A percentile compares a stretch with the other conserved stretches of the same genome.
These are phyloP conservation scores for Philopedon plagiatum DNA, from an alignment of 2,888 invertebrate genomes.

Conservation along the genomic window DNA sequence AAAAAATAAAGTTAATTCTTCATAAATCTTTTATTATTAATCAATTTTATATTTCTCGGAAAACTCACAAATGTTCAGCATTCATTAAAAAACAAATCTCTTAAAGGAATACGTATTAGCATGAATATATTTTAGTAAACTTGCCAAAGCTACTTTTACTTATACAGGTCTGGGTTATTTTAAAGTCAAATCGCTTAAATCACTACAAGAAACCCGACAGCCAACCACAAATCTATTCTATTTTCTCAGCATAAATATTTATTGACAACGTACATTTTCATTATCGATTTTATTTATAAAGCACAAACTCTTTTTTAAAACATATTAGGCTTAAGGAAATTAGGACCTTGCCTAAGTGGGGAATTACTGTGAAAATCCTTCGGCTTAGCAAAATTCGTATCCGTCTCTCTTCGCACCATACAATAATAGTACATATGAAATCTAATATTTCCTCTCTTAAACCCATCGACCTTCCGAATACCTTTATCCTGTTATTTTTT, in stretches of 20 bases:
- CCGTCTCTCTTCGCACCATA: too few relatives aligned
- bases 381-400: too few relatives aligned
- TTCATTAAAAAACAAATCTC: constrained; percentile 15
- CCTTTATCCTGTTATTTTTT: too few relatives aligned
- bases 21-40: neutral
- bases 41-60: neutral
- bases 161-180: constrained; percentile 13
- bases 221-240: constrained; percentile 8
- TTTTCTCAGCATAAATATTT: constrained; percentile 17
- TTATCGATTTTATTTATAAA: constrained; percentile 7
- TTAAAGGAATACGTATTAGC: neutral
- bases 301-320: neutral
- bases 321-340: neutral
- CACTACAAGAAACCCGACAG: constrained; percentile 15
- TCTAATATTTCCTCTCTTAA: too few relatives aligned
- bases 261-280: constrained; percentile 5
- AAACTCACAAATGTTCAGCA: neutral
- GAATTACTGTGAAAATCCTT: too few relatives aligned
- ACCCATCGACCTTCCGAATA: too few relatives aligned
- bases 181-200: constrained; percentile 25
- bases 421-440: too few relatives aligned
- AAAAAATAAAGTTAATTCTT: too few relatives aligned
- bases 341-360: too few relatives aligned
- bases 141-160: constrained; percentile 13
- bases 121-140: constrained; percentile 11